Conservation (phyloP, 2,888 invertebrate species). For the Zhuqinia jingwanae region DNA sequence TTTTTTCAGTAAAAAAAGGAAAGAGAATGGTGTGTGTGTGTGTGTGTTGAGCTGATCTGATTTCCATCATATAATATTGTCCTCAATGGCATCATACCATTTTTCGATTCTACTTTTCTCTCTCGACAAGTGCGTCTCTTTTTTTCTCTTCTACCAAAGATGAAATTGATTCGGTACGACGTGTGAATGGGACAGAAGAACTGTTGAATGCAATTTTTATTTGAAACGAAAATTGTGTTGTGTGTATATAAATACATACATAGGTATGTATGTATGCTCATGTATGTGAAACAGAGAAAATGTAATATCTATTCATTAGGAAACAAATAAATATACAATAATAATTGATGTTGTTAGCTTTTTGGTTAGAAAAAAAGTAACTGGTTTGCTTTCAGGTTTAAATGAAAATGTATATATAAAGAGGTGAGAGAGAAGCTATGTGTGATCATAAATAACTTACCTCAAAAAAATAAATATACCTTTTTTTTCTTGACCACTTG, state of each 20-base stretch:
- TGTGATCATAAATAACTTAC: too few relatives aligned
- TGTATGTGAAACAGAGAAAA: too few relatives aligned
- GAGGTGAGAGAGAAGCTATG: not conserved
- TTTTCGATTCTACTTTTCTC: not conserved
- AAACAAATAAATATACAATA: constrained; percentile 1
- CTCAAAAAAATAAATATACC: too few relatives aligned
- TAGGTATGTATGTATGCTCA: too few relatives aligned
- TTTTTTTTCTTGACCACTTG: too few relatives aligned
- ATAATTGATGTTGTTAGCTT: not conserved
- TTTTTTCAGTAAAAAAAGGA: not conserved
- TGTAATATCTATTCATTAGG: constrained; percentile 31
- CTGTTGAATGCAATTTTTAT: constrained; percentile 42
- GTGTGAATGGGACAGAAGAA: constrained; percentile 9
- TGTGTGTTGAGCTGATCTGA: constrained; percentile 52
- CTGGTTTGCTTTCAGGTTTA: not conserved
- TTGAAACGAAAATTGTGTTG: too few relatives aligned
- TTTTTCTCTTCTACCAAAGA: too few relatives aligned
- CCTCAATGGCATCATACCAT: not conserved
- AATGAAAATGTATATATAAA: too few relatives aligned
- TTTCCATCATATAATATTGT: constrained; percentile 47
- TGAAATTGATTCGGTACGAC: constrained; percentile 54
- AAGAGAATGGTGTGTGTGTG: too few relatives aligned
- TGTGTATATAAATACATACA: too few relatives aligned
- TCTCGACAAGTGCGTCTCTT: constrained; percentile 45
- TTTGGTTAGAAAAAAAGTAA: not conserved